Evolutionary conservation across 2,888 invertebrate species (phyloP).

Genomic region (Diogma glabrata): DNA sequence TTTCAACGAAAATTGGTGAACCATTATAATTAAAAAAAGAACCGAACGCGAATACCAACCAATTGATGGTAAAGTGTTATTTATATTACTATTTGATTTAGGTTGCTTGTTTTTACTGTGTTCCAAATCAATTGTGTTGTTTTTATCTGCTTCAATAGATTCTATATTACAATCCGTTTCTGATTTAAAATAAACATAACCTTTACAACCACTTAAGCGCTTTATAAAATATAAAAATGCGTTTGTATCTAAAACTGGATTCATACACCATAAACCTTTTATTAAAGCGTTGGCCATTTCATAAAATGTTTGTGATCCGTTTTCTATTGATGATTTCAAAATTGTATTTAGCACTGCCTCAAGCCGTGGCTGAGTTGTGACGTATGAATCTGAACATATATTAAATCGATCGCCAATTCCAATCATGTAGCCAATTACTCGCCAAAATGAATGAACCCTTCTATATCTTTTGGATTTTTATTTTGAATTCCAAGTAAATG

Average conservation of each 20-base stretch:
- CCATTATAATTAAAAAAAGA: slow-evolving; percentile 27
- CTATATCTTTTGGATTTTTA: slow-evolving; percentile 49
- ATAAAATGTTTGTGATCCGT: slow-evolving; percentile 49
- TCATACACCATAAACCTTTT: slow-evolving; percentile 56
- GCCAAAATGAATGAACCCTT: slow-evolving; percentile 73
- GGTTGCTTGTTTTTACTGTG: slow-evolving; percentile 26
- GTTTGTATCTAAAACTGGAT: slow-evolving; percentile 47
- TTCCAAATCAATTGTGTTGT: slow-evolving; percentile 30
- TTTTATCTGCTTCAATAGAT: slow-evolving; percentile 28
- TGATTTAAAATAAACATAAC: slow-evolving; percentile 39
- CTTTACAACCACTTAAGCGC: slow-evolving; percentile 44
- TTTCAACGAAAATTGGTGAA: slow-evolving; percentile 35
- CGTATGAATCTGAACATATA: slow-evolving; percentile 49
- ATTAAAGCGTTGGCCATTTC: slow-evolving; percentile 51
- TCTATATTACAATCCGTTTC: slow-evolving; percentile 30
- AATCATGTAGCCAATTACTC: slow-evolving; percentile 64
- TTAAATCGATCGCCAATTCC: slow-evolving; percentile 77
- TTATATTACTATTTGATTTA: slow-evolving; percentile 2
- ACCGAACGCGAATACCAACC: slow-evolving; percentile 37
- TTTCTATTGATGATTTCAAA: slow-evolving; percentile 47
- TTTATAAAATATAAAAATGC: slow-evolving; percentile 46
- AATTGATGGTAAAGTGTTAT: slow-evolving; percentile 15
- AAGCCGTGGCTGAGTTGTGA: slow-evolving; percentile 44
- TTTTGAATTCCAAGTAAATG: slow-evolving; percentile 52
- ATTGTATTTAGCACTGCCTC: slow-evolving; percentile 45